A percentile compares a stretch with the other conserved stretches of the same genome.
Conservation (phyloP, 2,888 invertebrate genomes). For the Gymnocheta viridis region DNA sequence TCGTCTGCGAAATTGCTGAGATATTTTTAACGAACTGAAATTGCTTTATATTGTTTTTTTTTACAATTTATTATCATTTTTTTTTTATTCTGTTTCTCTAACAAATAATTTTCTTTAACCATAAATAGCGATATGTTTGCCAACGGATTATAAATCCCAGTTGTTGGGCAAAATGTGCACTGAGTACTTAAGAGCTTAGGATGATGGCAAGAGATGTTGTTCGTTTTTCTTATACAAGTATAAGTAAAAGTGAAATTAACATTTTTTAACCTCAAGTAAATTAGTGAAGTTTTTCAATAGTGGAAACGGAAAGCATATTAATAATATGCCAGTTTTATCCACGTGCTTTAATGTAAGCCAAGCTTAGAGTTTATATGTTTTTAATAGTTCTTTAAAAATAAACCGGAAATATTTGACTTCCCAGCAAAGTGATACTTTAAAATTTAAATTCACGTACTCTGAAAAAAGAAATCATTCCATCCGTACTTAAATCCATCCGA, state of each 20-base stretch:
- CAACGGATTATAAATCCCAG: too few species aligned
- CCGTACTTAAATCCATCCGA: too few species aligned
- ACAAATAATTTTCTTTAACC: too few species aligned
- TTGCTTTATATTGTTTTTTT: too few species aligned
- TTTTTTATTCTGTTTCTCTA: too few species aligned
- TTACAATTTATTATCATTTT: too few species aligned
- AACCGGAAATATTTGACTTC: too few species aligned
- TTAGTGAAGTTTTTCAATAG: background rate
- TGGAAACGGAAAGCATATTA: conserved; percentile 6
- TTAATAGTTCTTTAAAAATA: too few species aligned
- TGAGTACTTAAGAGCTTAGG: conserved; percentile 27
- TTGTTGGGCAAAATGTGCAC: background rate
- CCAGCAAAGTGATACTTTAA: too few species aligned
- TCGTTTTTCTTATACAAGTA: conserved; percentile 13
- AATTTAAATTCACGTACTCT: too few species aligned
- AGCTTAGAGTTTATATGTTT: background rate
- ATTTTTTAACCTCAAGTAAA: background rate
- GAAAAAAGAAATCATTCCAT: too few species aligned
- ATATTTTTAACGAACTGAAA: background rate
- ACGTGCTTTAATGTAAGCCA: conserved; percentile 9
- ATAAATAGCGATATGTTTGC: too few species aligned
- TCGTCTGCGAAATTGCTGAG: background rate
- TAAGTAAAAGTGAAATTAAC: conserved; percentile 47
- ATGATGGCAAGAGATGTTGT: background rate
- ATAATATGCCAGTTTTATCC: background rate